A percentile compares a stretch with the other conserved stretches of the same genome.
phyloP scores from a whole-genome alignment of 2,888 invertebrate species.

The Sminthurinus aureus region DNA sequence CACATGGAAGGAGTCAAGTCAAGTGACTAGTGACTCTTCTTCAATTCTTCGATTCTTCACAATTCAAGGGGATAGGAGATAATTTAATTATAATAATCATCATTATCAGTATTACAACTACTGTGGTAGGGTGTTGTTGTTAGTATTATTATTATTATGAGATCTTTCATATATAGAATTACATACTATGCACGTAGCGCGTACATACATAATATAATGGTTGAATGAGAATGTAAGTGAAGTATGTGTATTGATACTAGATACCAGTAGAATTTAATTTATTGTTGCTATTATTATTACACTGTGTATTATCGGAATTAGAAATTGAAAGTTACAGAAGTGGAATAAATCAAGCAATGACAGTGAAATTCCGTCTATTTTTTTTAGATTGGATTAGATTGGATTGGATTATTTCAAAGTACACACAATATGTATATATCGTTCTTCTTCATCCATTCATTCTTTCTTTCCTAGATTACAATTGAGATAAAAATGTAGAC shows the following conservation, averaged over 20 bases:
- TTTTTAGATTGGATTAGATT: too few species aligned
- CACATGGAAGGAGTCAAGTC: slow-evolving; percentile 15
- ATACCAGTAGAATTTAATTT: neutral
- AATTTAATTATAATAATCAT: slow-evolving; percentile 22
- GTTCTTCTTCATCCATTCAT: neutral
- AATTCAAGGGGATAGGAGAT: slow-evolving; percentile 25
- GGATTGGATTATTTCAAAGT: too few species aligned
- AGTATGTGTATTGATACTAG: too few species aligned
- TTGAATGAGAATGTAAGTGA: too few species aligned
- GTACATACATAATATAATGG: too few species aligned
- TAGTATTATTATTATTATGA: neutral
- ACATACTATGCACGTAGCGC: too few species aligned
- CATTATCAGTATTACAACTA: neutral
- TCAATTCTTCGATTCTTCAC: slow-evolving; percentile 6
- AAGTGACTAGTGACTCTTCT: neutral
- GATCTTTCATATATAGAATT: slow-evolving; percentile 12
- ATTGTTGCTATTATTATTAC: neutral
- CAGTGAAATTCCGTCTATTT: too few species aligned
- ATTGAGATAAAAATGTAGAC: neutral
- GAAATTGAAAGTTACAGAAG: too few species aligned
- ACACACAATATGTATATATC: neutral
- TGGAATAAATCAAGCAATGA: too few species aligned
- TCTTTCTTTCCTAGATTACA: neutral
- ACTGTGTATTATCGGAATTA: neutral
- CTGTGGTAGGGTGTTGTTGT: too few species aligned